Conservation (phyloP, 2,797 vertebrate genomes). For the Notoglanidium macrostoma region DNA sequence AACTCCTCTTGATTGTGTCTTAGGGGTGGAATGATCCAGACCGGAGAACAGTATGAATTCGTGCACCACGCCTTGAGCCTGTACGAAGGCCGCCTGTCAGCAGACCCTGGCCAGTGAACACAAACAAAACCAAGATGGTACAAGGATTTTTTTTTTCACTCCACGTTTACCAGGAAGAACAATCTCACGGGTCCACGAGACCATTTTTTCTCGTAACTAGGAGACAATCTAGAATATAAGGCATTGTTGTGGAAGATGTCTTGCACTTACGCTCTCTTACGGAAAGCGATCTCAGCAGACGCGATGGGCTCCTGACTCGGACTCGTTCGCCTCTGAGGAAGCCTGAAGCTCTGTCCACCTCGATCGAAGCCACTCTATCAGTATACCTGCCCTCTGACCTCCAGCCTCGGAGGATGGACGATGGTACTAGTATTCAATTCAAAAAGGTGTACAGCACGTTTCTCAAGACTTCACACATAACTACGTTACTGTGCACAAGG, state of each 20-base stretch:
- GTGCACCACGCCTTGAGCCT: constrained; percentile 93
- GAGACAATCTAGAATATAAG: constrained; percentile 41
- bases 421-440: neutral
- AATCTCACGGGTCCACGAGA: constrained; percentile 4
- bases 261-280: constrained; percentile 19
- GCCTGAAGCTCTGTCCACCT: constrained; percentile 25
- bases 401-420: neutral
- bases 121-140: neutral
- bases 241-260: constrained; percentile 1
- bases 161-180: constrained; percentile 23
- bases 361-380: constrained; percentile 30
- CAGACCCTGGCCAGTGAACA: constrained; percentile 83
- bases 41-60: constrained; percentile 96
- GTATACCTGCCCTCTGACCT: constrained; percentile 21
- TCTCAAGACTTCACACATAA: constrained; percentile 1
- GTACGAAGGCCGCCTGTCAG: constrained; percentile 84
- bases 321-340: neutral
- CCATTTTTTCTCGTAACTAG: constrained; percentile 40
- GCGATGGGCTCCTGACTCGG: constrained; percentile 69
- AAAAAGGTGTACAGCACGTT: constrained; percentile 7
- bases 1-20: constrained; percentile 38
- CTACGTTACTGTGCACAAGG: neutral
- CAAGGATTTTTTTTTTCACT: neutral
- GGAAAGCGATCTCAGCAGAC: constrained; percentile 68
- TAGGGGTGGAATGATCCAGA: constrained; percentile 98